Percentiles rank a stretch among this genome's conserved stretches.
phyloP scores from a whole-genome alignment of 1,140 invertebrate species.

The Euura lappo region DNA sequence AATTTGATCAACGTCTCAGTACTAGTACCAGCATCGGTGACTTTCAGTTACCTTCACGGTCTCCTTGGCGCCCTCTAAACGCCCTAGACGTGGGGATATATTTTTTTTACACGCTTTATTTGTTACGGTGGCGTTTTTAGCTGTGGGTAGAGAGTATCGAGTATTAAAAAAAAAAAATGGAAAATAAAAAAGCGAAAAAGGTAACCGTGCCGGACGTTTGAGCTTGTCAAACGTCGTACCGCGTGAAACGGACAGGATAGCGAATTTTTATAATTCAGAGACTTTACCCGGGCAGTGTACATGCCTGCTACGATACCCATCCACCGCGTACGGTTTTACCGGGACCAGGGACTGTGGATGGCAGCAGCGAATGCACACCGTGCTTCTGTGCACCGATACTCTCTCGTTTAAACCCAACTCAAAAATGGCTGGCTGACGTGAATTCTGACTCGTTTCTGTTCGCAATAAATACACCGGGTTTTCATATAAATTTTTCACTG shows the following conservation, averaged over 20 bases:
- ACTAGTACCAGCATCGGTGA: slow-evolving; percentile 32
- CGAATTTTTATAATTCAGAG: slow-evolving; percentile 1
- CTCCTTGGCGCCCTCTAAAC: slow-evolving; percentile 7
- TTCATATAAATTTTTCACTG: no score
- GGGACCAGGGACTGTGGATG: background rate
- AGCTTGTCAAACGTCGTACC: background rate
- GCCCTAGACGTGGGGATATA: background rate
- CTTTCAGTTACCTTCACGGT: slow-evolving; percentile 33
- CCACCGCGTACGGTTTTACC: background rate
- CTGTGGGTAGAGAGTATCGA: background rate
- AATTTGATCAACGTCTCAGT: slow-evolving; percentile 39
- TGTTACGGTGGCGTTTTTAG: background rate
- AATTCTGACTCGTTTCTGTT: no score
- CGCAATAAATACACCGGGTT: no score
- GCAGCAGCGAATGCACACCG: background rate
- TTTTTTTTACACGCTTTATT: background rate
- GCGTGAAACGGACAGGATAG: background rate
- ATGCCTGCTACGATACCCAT: background rate
- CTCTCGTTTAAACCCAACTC: background rate
- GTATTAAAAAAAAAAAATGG: background rate
- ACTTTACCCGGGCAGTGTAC: background rate
- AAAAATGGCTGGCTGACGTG: background rate
- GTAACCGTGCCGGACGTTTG: background rate
- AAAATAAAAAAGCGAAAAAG: background rate
- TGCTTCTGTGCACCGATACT: background rate